These are phyloP conservation scores for human (Homo sapiens) DNA, from an alignment of 2,113 vertebrate species.

Conservation along the genomic window DNA sequence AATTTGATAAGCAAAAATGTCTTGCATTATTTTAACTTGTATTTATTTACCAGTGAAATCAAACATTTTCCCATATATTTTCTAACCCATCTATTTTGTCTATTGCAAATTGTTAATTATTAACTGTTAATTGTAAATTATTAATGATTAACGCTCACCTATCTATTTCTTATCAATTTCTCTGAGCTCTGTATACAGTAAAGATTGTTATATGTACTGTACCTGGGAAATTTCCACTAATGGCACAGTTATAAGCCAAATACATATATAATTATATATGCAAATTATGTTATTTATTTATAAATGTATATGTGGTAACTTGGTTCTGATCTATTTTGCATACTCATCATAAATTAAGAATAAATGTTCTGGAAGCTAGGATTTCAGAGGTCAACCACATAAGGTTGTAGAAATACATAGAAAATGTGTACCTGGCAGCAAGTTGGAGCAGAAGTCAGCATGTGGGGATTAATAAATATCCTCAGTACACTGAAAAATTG, in stretches of 20 bases:
- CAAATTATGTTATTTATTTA: background rate
- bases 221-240: background rate
- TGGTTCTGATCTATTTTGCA: slow-evolving; percentile 23
- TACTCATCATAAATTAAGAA: background rate
- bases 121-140: background rate
- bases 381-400: background rate
- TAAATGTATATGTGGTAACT: background rate
- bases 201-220: background rate
- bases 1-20: slow-evolving; percentile 25
- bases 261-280: background rate
- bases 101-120: background rate
- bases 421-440: background rate
- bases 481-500: background rate
- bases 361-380: background rate
- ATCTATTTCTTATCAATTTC: slow-evolving; percentile 9
- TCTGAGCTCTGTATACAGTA: background rate
- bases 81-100: background rate
- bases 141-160: background rate
- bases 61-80: background rate
- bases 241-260: background rate
- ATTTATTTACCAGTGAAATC: slow-evolving; percentile 2
- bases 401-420: background rate
- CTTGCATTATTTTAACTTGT: slow-evolving; percentile 23
- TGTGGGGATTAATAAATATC: background rate
- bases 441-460: background rate